Base-by-base conservation (phyloP, 35 echinoderm and acorn worm species). In the Ptychodera flava region DNA sequence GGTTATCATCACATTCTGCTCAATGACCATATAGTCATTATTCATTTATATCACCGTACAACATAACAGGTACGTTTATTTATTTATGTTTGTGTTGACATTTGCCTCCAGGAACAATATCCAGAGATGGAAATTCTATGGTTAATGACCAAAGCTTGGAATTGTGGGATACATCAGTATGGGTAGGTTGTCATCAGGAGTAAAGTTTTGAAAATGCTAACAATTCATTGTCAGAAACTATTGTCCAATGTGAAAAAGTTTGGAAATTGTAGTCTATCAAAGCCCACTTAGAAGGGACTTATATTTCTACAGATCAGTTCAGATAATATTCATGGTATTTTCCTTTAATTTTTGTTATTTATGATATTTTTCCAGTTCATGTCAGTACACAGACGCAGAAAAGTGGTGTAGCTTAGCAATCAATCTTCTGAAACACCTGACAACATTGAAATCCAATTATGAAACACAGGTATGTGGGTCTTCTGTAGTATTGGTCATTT, bases 131-230 rank as follows among this genome's bases (percentile, higher is more conserved):
- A 97, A 79, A 92, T 97, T 27, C 76, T 93, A 15, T 97, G 94
- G 94, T 79, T 97, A 83, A 90, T 97, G 91, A 97, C 91, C 22
- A 93, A 91, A 36, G 85, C 94, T 15, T 97, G 94, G 94, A 97
- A 97, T 34, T 93, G 91, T 31, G 94, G 94, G 36, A 93, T 97
- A 34, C 89, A 97, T 88, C 64, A 82, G 0, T 93, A 91, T 35
- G 84, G 91, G 94, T 97, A 88, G 32, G 90, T 85, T 45, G 22
- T 16, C 0, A 12, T 28, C 28, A 78, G 37, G 33, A 79, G 33
- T 30, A 1, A n/a, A 30, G 33, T 79, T 10, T 30, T 1, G 28
- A 28, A 81, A 37, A 78, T 29, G 16, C 29, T 86, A 53, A 29
- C 30, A 29, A 28, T 77, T 16, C 36, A 32, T 85, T 16, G 29